phyloP scores from a whole-genome alignment of 1,140 invertebrate species.

The Zaprionus ornatus region DNA sequence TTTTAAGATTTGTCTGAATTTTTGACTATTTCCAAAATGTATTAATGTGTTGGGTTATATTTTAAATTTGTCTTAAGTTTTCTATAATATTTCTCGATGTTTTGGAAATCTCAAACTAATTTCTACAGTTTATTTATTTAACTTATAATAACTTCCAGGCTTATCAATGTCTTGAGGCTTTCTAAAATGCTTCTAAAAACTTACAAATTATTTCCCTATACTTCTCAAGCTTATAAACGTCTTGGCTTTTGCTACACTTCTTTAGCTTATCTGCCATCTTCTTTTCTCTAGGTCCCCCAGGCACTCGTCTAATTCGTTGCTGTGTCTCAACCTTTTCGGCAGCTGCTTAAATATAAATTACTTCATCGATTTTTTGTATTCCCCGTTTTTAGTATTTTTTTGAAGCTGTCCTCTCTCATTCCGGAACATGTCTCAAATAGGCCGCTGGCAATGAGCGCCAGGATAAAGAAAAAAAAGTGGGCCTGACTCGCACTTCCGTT shows the following conservation, averaged over 20 bases:
- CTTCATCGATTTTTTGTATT: slow-evolving; percentile 68
- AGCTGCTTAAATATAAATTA: slow-evolving; percentile 67
- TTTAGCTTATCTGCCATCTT: neutral
- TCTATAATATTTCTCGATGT: too few species aligned
- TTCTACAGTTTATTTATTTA: too few species aligned
- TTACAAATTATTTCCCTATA: too few species aligned
- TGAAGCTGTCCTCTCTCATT: slow-evolving; percentile 26
- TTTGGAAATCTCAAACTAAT: too few species aligned
- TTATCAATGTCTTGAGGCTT: too few species aligned
- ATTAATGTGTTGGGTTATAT: too few species aligned
- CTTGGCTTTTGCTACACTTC: neutral
- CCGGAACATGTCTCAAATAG: slow-evolving; percentile 52
- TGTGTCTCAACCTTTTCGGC: slow-evolving; percentile 35
- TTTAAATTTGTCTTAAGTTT: too few species aligned
- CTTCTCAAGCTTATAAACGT: too few species aligned
- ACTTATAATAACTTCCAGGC: too few species aligned
- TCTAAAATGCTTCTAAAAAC: too few species aligned
- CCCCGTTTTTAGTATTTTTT: slow-evolving; percentile 22
- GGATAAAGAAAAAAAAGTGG: slow-evolving; percentile 62
- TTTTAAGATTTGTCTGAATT: too few species aligned
- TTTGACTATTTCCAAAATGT: too few species aligned
- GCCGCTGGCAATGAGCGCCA: slow-evolving; percentile 56
- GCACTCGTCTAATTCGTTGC: slow-evolving; percentile 26
- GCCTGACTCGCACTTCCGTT: slow-evolving; percentile 63
- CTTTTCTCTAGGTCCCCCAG: slow-evolving; percentile 25